Conservation (phyloP, 2,113 vertebrate genomes). For the Cebus imitator region DNA sequence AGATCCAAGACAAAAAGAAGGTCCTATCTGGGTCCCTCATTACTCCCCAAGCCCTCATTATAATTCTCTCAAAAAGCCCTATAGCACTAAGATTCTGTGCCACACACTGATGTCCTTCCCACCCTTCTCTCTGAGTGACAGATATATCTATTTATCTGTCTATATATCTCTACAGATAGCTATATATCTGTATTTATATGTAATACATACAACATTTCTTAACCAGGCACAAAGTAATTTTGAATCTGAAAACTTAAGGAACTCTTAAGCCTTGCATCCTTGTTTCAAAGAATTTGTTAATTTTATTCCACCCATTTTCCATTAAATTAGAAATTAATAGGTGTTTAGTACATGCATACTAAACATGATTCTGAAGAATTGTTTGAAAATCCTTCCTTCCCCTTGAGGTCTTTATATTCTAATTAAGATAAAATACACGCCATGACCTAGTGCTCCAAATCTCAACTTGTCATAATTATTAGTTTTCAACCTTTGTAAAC, state of each 20-base stretch:
- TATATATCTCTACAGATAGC: not conserved
- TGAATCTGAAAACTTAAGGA: not conserved
- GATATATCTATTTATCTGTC: not conserved
- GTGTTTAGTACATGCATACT: not conserved
- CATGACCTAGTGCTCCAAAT: not conserved
- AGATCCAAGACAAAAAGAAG: not conserved
- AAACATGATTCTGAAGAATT: not conserved
- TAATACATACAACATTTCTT: not conserved
- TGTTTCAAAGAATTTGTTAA: constrained; percentile 18
- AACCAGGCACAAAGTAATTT: not conserved
- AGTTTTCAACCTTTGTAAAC: not conserved
- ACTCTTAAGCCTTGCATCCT: not conserved
- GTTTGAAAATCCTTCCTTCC: not conserved
- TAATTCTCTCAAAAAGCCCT: not conserved
- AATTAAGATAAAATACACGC: constrained; percentile 10
- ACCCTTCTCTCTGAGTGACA: not conserved
- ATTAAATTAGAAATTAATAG: constrained; percentile 51
- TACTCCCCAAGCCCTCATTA: not conserved
- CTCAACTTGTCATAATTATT: constrained; percentile 9
- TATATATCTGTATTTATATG: not conserved
- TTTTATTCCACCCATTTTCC: not conserved
- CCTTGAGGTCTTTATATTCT: not conserved
- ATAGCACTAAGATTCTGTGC: not conserved
- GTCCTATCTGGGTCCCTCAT: not conserved
- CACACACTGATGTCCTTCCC: not conserved